Conservation (phyloP, 2,797 vertebrate species). For the Heteromormyrus szaboi region DNA sequence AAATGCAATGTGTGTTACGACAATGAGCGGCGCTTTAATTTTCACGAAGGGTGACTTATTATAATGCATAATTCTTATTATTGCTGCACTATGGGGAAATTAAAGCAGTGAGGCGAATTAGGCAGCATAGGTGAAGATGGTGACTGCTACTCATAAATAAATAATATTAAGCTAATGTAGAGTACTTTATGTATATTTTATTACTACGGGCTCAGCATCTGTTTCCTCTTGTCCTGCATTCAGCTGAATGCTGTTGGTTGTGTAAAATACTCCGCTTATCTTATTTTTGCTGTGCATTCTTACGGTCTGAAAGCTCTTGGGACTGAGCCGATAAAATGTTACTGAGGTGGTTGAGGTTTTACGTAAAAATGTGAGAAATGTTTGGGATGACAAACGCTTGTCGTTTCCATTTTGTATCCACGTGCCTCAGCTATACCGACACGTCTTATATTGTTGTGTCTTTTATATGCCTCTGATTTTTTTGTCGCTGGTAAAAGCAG, state of each 20-base stretch:
- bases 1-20: not conserved
- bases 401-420: not conserved
- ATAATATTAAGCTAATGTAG: not conserved
- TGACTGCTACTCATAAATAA: not conserved
- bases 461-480: not conserved
- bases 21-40: not conserved
- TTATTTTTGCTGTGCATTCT: not conserved
- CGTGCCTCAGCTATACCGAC: not conserved
- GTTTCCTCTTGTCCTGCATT: not conserved
- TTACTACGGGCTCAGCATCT: not conserved
- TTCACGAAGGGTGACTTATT: no score
- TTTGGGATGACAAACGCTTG: not conserved
- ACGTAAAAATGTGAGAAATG: not conserved
- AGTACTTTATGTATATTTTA: not conserved
- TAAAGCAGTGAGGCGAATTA: not conserved
- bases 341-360: not conserved
- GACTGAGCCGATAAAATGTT: not conserved
- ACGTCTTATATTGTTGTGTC: not conserved
- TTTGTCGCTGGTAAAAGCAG: not conserved
- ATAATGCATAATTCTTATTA: not conserved
- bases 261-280: not conserved
- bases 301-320: not conserved
- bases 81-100: not conserved
- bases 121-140: not conserved
- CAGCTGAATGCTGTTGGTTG: not conserved